phyloP scores from a whole-genome alignment of 92 coral and sea anemone genomes.

The Porites divaricata region DNA sequence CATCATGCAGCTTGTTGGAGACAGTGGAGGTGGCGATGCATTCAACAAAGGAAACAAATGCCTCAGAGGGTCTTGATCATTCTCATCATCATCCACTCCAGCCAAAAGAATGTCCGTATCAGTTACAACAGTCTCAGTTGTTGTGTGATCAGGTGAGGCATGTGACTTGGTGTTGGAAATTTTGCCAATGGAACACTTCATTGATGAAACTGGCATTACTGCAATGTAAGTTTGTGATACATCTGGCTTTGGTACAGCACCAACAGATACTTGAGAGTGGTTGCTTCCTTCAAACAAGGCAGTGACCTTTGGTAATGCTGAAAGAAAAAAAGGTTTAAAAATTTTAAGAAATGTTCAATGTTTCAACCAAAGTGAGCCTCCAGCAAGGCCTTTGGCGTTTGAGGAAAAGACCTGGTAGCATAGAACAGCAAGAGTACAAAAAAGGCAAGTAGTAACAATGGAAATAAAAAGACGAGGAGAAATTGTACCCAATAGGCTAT shows the following conservation, averaged over 20 bases:
- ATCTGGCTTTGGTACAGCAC: slow-evolving; percentile 78
- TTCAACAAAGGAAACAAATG: slow-evolving; percentile 79
- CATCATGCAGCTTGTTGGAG: slow-evolving; percentile 67
- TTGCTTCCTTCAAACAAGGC: slow-evolving; percentile 60
- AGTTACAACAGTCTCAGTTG: slow-evolving; percentile 83
- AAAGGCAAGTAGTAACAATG: no score
- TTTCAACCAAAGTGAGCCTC: background rate
- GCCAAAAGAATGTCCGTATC: slow-evolving; percentile 89
- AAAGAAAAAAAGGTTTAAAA: background rate
- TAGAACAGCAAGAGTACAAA: no score
- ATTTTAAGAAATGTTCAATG: no score
- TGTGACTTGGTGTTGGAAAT: slow-evolving; percentile 55
- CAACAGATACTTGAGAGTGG: slow-evolving; percentile 64
- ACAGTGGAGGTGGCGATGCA: slow-evolving; percentile 73
- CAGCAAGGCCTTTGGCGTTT: no score
- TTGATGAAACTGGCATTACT: slow-evolving; percentile 74
- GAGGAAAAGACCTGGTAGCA: no score
- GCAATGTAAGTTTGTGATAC: slow-evolving; percentile 80
- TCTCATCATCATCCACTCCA: slow-evolving; percentile 88
- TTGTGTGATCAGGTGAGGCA: slow-evolving; percentile 72
- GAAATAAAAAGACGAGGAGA: no score
- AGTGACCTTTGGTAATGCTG: slow-evolving; percentile 76
- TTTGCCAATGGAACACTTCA: slow-evolving; percentile 62
- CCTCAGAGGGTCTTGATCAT: slow-evolving; percentile 73
- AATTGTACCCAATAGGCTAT: no score